These are phyloP conservation scores for Gallinago stenura DNA, from an alignment of 2,797 vertebrate genomes.

Conservation along the genomic window DNA sequence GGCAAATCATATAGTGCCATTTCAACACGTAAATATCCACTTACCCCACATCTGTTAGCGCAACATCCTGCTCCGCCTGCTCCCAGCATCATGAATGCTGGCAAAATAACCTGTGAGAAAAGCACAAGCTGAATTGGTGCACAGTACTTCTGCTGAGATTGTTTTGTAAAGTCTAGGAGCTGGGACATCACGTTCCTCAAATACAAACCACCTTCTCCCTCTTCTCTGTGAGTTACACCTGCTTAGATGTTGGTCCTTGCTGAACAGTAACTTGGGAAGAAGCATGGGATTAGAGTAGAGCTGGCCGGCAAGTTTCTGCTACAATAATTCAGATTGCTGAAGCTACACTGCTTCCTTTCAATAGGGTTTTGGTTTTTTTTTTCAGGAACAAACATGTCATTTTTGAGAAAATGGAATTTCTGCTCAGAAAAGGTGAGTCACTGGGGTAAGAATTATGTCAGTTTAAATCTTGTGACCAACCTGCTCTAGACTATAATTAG, in stretches of 20 bases:
- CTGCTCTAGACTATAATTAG: background rate
- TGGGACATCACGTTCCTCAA: background rate
- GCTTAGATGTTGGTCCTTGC: background rate
- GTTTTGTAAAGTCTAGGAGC: background rate
- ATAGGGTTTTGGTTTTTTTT: background rate
- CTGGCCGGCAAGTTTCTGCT: background rate
- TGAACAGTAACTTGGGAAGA: background rate
- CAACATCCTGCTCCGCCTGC: slow-evolving; percentile 70
- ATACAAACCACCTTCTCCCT: background rate
- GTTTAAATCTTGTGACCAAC: background rate
- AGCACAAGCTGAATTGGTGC: background rate
- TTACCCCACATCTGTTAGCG: slow-evolving; percentile 75
- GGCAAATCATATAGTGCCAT: background rate
- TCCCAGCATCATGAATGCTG: slow-evolving; percentile 71
- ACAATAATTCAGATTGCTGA: background rate
- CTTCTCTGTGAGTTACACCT: background rate
- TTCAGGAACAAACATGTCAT: background rate
- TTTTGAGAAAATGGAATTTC: background rate
- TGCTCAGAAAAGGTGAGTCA: background rate
- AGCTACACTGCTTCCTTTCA: background rate
- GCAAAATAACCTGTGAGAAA: slow-evolving; percentile 65
- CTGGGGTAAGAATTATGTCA: background rate
- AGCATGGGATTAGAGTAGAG: background rate
- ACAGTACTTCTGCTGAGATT: background rate
- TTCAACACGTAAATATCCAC: slow-evolving; percentile 36